Conservation (phyloP, 1,140 invertebrate species). For the Macrostomum lignano region DNA sequence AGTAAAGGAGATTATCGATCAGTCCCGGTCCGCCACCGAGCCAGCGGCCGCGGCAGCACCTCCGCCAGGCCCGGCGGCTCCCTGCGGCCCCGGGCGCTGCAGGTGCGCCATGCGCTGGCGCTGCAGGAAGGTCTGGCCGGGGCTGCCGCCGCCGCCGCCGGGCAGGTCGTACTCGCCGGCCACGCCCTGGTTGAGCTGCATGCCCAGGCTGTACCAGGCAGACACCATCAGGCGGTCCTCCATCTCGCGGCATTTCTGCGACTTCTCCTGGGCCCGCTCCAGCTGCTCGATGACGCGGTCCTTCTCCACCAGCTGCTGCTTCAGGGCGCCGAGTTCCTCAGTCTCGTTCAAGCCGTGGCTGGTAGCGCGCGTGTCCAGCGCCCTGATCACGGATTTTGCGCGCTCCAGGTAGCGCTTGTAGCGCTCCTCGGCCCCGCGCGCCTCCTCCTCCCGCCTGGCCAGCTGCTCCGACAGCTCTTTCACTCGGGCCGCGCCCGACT, state of each 20-base stretch:
- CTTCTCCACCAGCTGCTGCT: slow-evolving; percentile 30
- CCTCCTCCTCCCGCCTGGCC: slow-evolving; percentile 39
- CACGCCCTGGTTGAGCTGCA: slow-evolving; percentile 46
- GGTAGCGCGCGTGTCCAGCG: slow-evolving; percentile 49
- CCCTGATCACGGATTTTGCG: slow-evolving; percentile 41
- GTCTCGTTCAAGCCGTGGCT: slow-evolving; percentile 24
- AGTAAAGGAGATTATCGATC: too few species aligned
- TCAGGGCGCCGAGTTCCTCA: slow-evolving; percentile 28
- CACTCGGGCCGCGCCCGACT: slow-evolving; percentile 10
- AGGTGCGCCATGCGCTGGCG: slow-evolving; percentile 33
- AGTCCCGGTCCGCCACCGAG: too few species aligned
- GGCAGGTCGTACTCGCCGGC: slow-evolving; percentile 43
- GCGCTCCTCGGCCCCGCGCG: slow-evolving; percentile 44
- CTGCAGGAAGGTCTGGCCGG: slow-evolving; percentile 45
- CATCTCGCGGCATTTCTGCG: slow-evolving; percentile 36
- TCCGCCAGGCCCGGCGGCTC: too few species aligned
- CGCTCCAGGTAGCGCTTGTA: slow-evolving; percentile 63
- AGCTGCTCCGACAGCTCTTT: slow-evolving; percentile 36
- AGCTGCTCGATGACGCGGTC: slow-evolving; percentile 30
- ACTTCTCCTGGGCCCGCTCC: slow-evolving; percentile 34
- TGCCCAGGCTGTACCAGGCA: slow-evolving; percentile 46
- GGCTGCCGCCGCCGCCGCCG: slow-evolving; percentile 6
- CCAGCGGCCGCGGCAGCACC: too few species aligned
- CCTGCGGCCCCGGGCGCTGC: too few species aligned
- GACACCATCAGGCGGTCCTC: slow-evolving; percentile 54